These are phyloP conservation scores for Penaeus chinensis DNA, from an alignment of 1,140 invertebrate genomes.

Conservation along the genomic window DNA sequence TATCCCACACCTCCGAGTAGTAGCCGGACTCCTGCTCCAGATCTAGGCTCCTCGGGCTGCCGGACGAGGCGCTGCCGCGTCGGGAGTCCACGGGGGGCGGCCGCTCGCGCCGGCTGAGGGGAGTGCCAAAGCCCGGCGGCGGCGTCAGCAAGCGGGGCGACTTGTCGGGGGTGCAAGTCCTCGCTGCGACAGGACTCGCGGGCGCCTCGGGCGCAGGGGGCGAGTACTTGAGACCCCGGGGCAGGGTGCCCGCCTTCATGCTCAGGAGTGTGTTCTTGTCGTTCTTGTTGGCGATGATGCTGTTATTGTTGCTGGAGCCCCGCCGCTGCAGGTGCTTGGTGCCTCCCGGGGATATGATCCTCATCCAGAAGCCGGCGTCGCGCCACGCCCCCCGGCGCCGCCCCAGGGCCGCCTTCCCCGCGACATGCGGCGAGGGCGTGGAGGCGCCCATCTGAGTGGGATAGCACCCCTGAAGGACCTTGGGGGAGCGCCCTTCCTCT, in stretches of 20 bases:
- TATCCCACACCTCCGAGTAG: too few species aligned
- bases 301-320: background rate
- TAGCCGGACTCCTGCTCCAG: too few species aligned
- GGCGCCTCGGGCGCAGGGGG: background rate
- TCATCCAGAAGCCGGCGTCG: slow-evolving; percentile 49
- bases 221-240: slow-evolving; percentile 24
- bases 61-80: too few species aligned
- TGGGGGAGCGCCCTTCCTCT: background rate
- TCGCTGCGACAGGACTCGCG: background rate
- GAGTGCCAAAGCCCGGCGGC: too few species aligned
- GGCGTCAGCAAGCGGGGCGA: too few species aligned
- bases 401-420: background rate
- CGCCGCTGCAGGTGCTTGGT: slow-evolving; percentile 36
- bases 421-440: background rate
- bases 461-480: background rate
- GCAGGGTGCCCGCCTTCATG: background rate
- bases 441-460: background rate
- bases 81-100: background rate
- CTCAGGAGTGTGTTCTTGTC: background rate
- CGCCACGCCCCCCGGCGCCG: slow-evolving; percentile 34
- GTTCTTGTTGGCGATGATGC: background rate
- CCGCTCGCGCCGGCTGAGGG: background rate
- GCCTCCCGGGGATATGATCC: slow-evolving; percentile 42
- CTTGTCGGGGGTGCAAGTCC: background rate
- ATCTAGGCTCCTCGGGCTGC: too few species aligned